phyloP scores from a whole-genome alignment of 2,113 vertebrate genomes.

The Megaceryle maxima region DNA sequence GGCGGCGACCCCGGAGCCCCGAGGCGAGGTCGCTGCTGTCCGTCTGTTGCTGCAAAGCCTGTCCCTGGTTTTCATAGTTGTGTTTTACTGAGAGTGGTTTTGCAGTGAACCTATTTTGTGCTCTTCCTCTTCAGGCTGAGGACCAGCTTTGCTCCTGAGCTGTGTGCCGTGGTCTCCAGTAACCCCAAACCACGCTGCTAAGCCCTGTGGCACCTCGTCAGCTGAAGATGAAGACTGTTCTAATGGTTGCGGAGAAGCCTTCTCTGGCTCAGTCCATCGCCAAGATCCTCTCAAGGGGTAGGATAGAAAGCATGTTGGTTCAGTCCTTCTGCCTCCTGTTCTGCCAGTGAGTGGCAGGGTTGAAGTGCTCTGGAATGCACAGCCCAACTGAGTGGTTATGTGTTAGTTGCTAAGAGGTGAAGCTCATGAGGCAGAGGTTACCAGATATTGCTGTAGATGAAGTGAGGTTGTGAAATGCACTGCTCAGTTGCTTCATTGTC shows the following conservation, averaged over 20 bases:
- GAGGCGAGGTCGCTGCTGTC: too few species aligned
- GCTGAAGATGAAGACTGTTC: constrained; percentile 85
- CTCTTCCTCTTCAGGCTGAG: neutral
- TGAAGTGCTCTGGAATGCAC: fast-evolving
- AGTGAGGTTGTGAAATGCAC: fast-evolving
- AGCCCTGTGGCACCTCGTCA: neutral
- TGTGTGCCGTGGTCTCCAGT: fast-evolving
- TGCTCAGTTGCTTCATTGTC: fast-evolving
- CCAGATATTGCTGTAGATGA: fast-evolving
- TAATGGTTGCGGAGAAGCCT: constrained; percentile 98
- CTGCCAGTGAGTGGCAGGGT: fast-evolving
- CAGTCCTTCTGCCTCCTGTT: neutral
- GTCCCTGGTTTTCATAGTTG: fast-evolving
- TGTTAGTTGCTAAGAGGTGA: fast-evolving
- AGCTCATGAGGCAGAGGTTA: fast-evolving
- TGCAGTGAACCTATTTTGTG: fast-evolving
- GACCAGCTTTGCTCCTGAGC: fast-evolving
- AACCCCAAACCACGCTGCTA: fast-evolving
- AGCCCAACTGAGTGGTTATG: fast-evolving
- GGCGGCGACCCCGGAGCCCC: neutral
- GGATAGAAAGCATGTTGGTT: neutral
- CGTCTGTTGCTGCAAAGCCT: neutral
- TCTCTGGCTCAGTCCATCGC: constrained; percentile 95
- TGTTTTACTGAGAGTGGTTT: fast-evolving
- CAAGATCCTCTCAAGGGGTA: constrained; percentile 96